These are phyloP conservation scores for Dicaeum eximium DNA, from an alignment of 2,113 vertebrate genomes.

Conservation along the genomic window DNA sequence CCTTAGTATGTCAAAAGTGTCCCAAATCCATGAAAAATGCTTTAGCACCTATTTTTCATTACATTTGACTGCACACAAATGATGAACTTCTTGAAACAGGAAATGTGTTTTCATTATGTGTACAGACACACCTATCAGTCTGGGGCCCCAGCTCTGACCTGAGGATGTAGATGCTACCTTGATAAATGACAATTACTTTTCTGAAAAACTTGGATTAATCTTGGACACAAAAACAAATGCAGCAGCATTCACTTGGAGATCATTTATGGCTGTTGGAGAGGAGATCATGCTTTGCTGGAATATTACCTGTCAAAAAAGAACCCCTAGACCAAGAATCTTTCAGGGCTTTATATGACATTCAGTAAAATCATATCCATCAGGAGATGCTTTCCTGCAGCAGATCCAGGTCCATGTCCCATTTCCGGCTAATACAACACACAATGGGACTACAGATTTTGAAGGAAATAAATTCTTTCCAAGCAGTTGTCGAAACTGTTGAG, in stretches of 20 bases:
- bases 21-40: background rate
- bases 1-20: background rate
- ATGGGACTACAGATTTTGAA: conserved; percentile 53
- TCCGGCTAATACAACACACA: conserved; percentile 32
- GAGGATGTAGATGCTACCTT: background rate
- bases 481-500: conserved; percentile 49
- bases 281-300: background rate
- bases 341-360: conserved; percentile 5
- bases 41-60: background rate
- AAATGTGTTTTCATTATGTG: conserved; percentile 3
- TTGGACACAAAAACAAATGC: background rate
- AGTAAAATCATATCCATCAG: conserved; percentile 37
- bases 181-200: conserved; percentile 33
- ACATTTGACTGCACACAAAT: background rate
- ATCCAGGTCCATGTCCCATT: conserved; percentile 20
- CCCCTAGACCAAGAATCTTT: conserved; percentile 22
- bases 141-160: background rate
- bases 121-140: background rate
- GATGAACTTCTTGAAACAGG: background rate
- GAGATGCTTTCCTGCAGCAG: conserved; percentile 47
- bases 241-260: background rate
- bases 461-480: conserved; percentile 61
- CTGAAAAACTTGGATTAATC: background rate
- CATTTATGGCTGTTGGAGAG: conserved; percentile 5
- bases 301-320: conserved; percentile 53